A percentile compares a stretch with the other conserved stretches of the same genome.
These are phyloP conservation scores for Austrolebias charrua DNA, from an alignment of 2,797 vertebrate genomes.

Conservation along the genomic window DNA sequence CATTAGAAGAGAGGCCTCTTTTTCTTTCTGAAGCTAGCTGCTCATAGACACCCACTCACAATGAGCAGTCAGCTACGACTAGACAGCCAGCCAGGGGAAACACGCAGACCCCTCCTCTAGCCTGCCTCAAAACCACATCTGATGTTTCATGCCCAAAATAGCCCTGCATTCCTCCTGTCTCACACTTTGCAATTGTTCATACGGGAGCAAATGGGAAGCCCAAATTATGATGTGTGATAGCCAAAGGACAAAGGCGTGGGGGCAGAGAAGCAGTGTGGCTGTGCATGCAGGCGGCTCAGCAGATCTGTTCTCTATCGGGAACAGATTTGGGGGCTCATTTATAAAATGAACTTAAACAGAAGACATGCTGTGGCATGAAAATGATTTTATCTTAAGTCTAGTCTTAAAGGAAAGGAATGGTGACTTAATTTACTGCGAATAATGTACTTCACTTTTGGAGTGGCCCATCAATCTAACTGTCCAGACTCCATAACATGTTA, in stretches of 20 bases:
- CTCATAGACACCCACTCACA: constrained; percentile 66
- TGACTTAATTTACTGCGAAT: not conserved
- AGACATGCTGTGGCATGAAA: not conserved
- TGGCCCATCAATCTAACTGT: no score
- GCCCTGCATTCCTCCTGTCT: constrained; percentile 44
- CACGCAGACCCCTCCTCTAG: constrained; percentile 46
- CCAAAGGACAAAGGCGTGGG: not conserved
- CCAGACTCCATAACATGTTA: no score
- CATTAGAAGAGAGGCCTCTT: constrained; percentile 44
- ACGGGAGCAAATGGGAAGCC: constrained; percentile 42
- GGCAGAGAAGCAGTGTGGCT: not conserved
- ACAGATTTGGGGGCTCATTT: constrained; percentile 4
- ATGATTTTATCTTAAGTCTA: not conserved
- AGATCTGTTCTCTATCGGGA: constrained; percentile 13
- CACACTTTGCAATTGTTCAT: constrained; percentile 25
- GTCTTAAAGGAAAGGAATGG: not conserved
- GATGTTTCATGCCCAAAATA: constrained; percentile 72
- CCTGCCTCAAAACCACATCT: constrained; percentile 63
- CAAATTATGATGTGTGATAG: constrained; percentile 20
- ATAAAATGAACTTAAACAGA: not conserved
- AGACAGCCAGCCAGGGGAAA: constrained; percentile 64
- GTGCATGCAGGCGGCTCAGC: not conserved
- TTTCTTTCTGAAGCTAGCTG: constrained; percentile 64
- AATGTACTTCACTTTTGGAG: not conserved
- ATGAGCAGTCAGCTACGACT: constrained; percentile 59